These are phyloP conservation scores for Dasypus novemcinctus DNA, from an alignment of 2,113 vertebrate genomes.

Conservation along the genomic window DNA sequence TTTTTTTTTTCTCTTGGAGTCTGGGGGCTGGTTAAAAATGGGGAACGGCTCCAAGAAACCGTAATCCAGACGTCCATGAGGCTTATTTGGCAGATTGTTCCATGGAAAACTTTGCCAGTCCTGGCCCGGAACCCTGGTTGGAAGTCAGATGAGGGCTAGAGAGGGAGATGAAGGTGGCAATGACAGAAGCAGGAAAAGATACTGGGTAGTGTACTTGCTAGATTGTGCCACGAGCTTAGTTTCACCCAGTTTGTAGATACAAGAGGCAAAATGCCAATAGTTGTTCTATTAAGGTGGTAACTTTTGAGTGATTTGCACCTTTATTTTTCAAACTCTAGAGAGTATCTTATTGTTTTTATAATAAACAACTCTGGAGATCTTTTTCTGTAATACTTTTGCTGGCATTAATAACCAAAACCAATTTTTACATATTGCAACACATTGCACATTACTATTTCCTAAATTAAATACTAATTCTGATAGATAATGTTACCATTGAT, in stretches of 20 bases:
- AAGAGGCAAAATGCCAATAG: neutral
- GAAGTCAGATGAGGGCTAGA: slow-evolving; percentile 17
- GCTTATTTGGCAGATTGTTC: slow-evolving; percentile 46
- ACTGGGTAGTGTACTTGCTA: neutral
- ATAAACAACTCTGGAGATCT: neutral
- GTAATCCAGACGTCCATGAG: neutral
- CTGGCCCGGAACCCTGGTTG: slow-evolving; percentile 29
- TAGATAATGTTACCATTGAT: neutral
- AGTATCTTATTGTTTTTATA: neutral
- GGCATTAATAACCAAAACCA: neutral
- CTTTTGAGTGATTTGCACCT: neutral
- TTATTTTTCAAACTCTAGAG: neutral
- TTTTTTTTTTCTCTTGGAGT: neutral
- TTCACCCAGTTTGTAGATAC: neutral
- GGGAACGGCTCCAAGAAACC: neutral
- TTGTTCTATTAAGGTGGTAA: neutral
- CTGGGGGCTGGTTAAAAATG: neutral
- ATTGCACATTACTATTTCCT: neutral
- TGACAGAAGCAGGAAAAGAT: neutral
- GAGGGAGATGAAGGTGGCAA: slow-evolving; percentile 16
- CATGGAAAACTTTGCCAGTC: slow-evolving; percentile 26
- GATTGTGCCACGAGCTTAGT: neutral
- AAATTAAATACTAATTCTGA: neutral
- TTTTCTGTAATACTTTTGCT: neutral
- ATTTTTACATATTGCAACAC: neutral